phyloP scores from a whole-genome alignment of 1,140 invertebrate genomes.

The Bathynomus jamesi region DNA sequence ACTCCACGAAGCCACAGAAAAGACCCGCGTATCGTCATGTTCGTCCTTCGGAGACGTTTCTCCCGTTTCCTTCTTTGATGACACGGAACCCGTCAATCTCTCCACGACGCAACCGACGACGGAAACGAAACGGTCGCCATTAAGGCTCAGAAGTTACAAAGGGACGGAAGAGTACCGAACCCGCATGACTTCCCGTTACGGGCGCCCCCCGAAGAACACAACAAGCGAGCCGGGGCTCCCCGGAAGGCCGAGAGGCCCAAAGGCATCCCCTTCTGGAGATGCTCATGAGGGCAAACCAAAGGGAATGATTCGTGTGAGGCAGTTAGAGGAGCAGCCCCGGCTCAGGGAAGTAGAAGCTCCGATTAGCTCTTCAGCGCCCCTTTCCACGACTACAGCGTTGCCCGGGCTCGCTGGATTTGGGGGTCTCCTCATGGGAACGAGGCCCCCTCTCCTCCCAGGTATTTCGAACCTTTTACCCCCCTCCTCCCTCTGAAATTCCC shows the following conservation, averaged over 20 bases:
- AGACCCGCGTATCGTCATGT: too few relatives aligned
- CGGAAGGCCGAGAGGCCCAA: not conserved
- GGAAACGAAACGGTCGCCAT: not conserved
- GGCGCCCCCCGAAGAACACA: not conserved
- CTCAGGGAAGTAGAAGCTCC: slow-evolving; percentile 13
- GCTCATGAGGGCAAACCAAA: not conserved
- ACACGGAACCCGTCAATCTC: not conserved
- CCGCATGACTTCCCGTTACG: not conserved
- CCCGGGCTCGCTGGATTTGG: slow-evolving; percentile 19
- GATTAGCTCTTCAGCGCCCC: slow-evolving; percentile 14
- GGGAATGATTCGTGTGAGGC: slow-evolving; percentile 26
- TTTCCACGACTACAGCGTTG: slow-evolving; percentile 13
- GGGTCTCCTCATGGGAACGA: slow-evolving; percentile 17
- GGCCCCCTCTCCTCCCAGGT: slow-evolving; percentile 7
- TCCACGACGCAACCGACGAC: too few relatives aligned
- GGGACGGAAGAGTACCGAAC: not conserved
- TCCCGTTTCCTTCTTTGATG: not conserved
- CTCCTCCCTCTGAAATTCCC: slow-evolving; percentile 15
- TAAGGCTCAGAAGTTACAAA: not conserved
- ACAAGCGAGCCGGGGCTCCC: not conserved
- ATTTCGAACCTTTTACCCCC: slow-evolving; percentile 15
- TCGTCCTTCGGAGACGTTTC: not conserved
- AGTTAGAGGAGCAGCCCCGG: slow-evolving; percentile 19
- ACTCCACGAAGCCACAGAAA: not conserved
- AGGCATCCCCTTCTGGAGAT: not conserved